phyloP scores from a whole-genome alignment of 2,888 invertebrate genomes.

The Patella ulyssiponensis region DNA sequence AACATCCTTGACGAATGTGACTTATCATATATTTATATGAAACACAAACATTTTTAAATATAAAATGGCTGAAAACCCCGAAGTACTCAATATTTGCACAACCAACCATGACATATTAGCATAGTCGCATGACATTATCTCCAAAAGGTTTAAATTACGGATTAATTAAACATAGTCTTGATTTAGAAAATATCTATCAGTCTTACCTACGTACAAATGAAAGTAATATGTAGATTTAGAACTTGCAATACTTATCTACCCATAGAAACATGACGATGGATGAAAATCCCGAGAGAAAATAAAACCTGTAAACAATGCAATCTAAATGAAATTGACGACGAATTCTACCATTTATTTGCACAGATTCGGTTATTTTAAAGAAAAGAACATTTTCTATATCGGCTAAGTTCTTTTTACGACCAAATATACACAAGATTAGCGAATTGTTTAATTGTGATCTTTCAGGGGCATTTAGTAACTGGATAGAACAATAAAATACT shows the following conservation, averaged over 20 bases:
- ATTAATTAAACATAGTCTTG: background rate
- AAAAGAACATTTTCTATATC: background rate
- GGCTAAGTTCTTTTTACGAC: background rate
- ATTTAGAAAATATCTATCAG: background rate
- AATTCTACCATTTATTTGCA: background rate
- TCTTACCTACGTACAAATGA: background rate
- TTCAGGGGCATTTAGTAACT: too few relatives aligned
- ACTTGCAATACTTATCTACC: background rate
- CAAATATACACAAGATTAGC: background rate
- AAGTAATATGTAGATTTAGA: background rate
- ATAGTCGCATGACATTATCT: background rate
- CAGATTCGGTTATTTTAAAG: background rate
- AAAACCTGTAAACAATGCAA: background rate
- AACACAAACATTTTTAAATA: background rate
- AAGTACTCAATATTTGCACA: background rate
- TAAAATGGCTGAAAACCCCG: background rate
- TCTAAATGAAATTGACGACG: background rate
- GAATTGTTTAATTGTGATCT: background rate
- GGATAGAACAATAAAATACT: too few relatives aligned
- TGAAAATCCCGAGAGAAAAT: background rate
- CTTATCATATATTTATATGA: too few relatives aligned
- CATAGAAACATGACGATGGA: background rate
- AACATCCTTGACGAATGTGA: background rate
- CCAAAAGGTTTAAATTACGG: background rate
- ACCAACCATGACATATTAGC: background rate